Percentiles rank a stretch among this genome's conserved stretches.
phyloP scores from a whole-genome alignment of 2,888 invertebrate species.

The Eristalis arbustorum region DNA sequence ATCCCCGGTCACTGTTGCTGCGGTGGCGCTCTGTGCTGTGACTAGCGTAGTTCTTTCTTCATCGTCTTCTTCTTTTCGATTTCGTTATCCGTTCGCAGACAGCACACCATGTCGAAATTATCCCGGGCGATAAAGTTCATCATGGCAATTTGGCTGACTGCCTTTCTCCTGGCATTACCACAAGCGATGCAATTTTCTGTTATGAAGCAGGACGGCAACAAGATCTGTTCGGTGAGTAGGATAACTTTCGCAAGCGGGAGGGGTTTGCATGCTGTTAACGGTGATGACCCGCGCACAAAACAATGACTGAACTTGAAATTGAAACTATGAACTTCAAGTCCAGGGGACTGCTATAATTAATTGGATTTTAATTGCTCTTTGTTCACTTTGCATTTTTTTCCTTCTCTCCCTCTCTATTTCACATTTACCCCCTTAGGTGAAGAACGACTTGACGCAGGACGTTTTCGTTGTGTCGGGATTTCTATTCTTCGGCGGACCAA shows the following conservation, averaged over 20 bases:
- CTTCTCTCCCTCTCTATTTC: neutral
- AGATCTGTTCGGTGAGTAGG: slow-evolving; percentile 78
- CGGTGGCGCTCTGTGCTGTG: neutral
- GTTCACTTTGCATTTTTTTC: slow-evolving; percentile 5
- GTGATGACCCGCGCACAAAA: neutral
- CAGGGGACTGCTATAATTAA: slow-evolving; percentile 24
- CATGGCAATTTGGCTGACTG: slow-evolving; percentile 89
- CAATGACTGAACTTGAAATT: slow-evolving; percentile 21
- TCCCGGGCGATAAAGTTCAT: slow-evolving; percentile 92
- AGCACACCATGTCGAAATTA: slow-evolving; percentile 92
- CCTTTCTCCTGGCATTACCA: slow-evolving; percentile 87
- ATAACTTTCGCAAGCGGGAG: neutral
- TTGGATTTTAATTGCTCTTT: slow-evolving; percentile 57
- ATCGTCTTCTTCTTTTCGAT: slow-evolving; percentile 21
- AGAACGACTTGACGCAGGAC: slow-evolving; percentile 82
- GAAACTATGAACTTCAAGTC: slow-evolving; percentile 36
- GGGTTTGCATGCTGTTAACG: slow-evolving; percentile 27
- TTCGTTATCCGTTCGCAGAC: slow-evolving; percentile 73
- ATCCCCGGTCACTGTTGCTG: slow-evolving; percentile 1
- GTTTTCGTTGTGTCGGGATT: slow-evolving; percentile 90
- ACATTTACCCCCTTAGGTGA: slow-evolving; percentile 75
- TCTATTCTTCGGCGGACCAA: slow-evolving; percentile 92
- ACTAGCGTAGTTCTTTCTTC: slow-evolving; percentile 32
- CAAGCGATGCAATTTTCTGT: slow-evolving; percentile 83
- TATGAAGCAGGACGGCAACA: slow-evolving; percentile 76